Percentiles rank a stretch among this genome's conserved stretches.
phyloP scores from a whole-genome alignment of 2,888 invertebrate genomes.

The Actias luna region DNA sequence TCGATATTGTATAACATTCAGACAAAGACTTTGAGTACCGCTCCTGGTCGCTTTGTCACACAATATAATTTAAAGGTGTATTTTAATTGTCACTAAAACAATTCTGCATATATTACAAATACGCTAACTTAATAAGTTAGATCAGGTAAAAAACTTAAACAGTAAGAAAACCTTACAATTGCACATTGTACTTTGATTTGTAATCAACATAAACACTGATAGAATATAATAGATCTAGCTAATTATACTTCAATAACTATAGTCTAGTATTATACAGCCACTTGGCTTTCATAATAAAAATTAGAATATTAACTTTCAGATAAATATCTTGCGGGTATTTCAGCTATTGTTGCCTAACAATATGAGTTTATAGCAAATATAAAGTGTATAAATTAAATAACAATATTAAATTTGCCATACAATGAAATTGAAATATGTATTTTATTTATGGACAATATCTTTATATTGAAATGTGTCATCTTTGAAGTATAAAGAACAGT shows the following conservation, averaged over 20 bases:
- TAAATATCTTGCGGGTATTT: not conserved
- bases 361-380: not conserved
- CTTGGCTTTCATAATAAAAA: not conserved
- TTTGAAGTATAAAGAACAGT: no score
- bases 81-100: not conserved
- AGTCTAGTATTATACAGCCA: not conserved
- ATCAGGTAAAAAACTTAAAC: no score
- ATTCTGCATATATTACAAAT: not conserved
- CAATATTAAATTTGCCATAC: not conserved
- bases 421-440: not conserved
- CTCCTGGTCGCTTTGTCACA: not conserved
- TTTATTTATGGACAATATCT: no score
- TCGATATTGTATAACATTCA: not conserved
- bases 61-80: not conserved
- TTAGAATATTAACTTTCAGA: not conserved
- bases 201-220: not conserved
- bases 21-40: not conserved
- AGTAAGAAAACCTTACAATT: no score
- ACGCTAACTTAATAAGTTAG: not conserved
- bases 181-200: no score
- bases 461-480: no score
- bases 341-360: not conserved
- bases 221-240: not conserved
- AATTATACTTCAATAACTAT: not conserved
- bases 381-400: not conserved